Conservation (phyloP, 2,888 invertebrate genomes). For the Orthosia gracilis region DNA sequence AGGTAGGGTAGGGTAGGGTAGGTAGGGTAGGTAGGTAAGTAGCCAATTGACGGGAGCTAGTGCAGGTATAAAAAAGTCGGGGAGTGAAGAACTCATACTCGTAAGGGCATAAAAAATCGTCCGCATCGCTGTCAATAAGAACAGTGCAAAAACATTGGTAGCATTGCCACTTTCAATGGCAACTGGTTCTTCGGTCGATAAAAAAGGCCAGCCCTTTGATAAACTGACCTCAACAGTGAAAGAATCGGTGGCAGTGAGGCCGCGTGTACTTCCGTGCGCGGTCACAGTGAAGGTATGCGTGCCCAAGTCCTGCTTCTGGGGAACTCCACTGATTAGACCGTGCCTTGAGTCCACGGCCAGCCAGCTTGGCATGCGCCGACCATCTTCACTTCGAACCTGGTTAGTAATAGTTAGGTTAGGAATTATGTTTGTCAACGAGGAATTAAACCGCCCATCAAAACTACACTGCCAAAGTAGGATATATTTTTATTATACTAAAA, state of each 20-base stretch:
- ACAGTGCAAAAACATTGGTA: background rate
- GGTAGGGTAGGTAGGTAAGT: no score
- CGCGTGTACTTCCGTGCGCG: conserved; percentile 87
- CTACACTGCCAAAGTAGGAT: conserved; percentile 20
- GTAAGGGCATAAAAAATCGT: background rate
- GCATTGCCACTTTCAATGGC: background rate
- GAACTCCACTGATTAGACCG: conserved; percentile 94
- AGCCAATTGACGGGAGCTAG: no score
- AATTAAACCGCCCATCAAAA: background rate
- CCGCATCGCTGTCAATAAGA: background rate
- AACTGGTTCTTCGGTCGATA: background rate
- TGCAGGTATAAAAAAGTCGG: background rate
- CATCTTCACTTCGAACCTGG: conserved; percentile 85
- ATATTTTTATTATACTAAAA: conserved; percentile 16
- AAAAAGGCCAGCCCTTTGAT: background rate
- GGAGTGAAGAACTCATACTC: background rate
- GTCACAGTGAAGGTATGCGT: conserved; percentile 92
- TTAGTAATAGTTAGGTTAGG: conserved; percentile 9
- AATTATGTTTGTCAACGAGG: background rate
- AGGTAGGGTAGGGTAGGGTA: no score
- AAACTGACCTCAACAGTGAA: conserved; percentile 92
- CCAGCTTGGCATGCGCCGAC: conserved; percentile 92
- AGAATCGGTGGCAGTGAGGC: conserved; percentile 92
- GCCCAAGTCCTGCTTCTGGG: conserved; percentile 93
- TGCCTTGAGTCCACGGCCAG: conserved; percentile 93